A percentile compares a stretch with the other conserved stretches of the same genome.
These are phyloP conservation scores for Drosophila sp. DNA, from an alignment of 1,140 invertebrate species.

Conservation along the genomic window DNA sequence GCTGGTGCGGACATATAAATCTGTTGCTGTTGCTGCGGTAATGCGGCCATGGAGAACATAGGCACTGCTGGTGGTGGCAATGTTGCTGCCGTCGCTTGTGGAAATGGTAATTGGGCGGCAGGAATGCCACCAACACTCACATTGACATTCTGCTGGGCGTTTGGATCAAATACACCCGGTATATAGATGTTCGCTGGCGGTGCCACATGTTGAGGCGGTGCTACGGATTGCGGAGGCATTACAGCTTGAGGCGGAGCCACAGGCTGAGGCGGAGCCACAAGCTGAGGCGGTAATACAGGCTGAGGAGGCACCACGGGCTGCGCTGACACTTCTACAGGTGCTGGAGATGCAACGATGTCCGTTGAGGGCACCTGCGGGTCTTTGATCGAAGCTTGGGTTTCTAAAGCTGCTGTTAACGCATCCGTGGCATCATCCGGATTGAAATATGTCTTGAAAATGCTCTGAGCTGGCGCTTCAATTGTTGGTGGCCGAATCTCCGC, in stretches of 20 bases:
- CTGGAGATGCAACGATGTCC: background rate
- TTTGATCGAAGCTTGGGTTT: conserved; percentile 52
- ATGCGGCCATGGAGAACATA: conserved; percentile 43
- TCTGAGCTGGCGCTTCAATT: conserved; percentile 62
- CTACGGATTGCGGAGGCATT: conserved; percentile 37
- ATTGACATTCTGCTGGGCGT: conserved; percentile 27
- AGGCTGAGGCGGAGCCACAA: background rate
- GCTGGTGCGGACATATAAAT: conserved; percentile 78
- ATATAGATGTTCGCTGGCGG: conserved; percentile 69
- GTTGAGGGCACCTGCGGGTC: conserved; percentile 10
- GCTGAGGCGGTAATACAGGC: conserved; percentile 17
- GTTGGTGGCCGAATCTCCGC: conserved; percentile 61
- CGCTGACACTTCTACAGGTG: conserved; percentile 16
- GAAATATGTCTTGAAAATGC: conserved; percentile 80
- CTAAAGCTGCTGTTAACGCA: conserved; percentile 62
- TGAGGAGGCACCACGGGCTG: background rate
- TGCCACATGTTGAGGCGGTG: conserved; percentile 42
- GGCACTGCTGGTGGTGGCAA: conserved; percentile 40
- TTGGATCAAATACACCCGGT: conserved; percentile 67
- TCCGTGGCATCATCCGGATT: conserved; percentile 75
- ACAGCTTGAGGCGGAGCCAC: conserved; percentile 29
- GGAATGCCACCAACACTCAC: conserved; percentile 61
- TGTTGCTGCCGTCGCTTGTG: conserved; percentile 64
- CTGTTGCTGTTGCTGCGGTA: conserved; percentile 59
- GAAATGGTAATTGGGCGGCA: conserved; percentile 68